Conservation (phyloP, 2,888 invertebrate genomes). For the Synanthedon myopaeformis region DNA sequence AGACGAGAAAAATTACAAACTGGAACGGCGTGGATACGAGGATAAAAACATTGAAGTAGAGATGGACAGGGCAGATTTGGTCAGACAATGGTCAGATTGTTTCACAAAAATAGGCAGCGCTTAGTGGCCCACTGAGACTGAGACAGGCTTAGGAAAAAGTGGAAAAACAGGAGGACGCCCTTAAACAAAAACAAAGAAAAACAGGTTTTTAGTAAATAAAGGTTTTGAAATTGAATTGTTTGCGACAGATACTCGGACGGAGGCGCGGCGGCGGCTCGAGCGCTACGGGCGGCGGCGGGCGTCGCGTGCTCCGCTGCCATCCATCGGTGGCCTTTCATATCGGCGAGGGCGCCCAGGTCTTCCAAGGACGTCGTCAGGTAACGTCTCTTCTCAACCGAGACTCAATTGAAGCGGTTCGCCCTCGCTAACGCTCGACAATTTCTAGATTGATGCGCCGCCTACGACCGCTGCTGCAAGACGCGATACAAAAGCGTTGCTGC, state of each 20-base stretch:
- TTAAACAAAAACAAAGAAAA: no score
- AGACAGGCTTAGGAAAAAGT: no score
- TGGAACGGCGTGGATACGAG: no score
- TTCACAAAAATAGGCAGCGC: no score
- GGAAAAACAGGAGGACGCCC: no score
- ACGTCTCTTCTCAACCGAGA: background rate
- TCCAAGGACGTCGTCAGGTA: slow-evolving; percentile 84
- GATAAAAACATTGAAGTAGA: no score
- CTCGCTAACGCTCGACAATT: background rate
- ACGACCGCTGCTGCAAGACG: slow-evolving; percentile 93
- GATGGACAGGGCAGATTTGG: no score
- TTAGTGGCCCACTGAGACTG: no score
- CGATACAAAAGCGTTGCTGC: slow-evolving; percentile 93
- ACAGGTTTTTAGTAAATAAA: no score
- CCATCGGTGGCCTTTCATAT: slow-evolving; percentile 89
- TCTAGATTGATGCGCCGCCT: slow-evolving; percentile 86
- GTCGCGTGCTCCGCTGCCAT: slow-evolving; percentile 16
- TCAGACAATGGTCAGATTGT: no score
- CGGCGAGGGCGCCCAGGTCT: slow-evolving; percentile 86
- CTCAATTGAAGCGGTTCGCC: background rate
- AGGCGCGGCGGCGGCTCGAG: slow-evolving; percentile 73
- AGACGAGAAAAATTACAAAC: no score
- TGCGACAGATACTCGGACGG: slow-evolving; percentile 78
- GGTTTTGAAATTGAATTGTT: background rate
- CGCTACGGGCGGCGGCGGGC: slow-evolving; percentile 20